phyloP scores from a whole-genome alignment of 2,113 vertebrate genomes.

The Serilophus lunatus region DNA sequence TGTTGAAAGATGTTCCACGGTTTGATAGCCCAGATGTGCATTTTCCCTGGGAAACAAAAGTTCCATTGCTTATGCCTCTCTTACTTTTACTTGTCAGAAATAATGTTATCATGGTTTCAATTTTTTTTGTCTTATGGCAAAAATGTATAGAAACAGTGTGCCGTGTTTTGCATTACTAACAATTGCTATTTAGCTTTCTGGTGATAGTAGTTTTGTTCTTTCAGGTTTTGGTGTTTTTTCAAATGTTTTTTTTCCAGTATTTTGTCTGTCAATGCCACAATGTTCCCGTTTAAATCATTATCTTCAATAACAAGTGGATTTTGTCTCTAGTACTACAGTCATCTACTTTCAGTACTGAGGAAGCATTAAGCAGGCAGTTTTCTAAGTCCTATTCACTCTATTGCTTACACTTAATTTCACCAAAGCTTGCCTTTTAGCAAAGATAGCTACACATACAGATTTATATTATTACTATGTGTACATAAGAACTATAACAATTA shows the following conservation, averaged over 20 bases:
- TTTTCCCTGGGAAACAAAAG: not conserved
- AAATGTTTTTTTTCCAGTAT: not conserved
- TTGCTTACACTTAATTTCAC: not conserved
- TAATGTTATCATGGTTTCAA: not conserved
- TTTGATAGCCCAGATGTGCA: conserved; percentile 12
- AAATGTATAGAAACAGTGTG: not conserved
- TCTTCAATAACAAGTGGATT: not conserved
- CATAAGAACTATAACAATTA: not conserved
- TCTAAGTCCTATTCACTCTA: not conserved
- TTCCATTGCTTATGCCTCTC: not conserved
- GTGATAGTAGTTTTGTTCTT: not conserved
- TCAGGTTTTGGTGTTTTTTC: not conserved
- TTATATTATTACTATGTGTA: not conserved
- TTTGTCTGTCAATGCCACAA: not conserved
- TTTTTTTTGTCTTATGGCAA: not conserved
- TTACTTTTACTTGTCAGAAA: conserved; percentile 24
- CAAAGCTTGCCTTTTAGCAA: not conserved
- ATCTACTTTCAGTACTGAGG: not conserved
- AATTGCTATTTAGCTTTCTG: not conserved
- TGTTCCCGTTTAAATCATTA: not conserved
- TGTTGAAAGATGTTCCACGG: not conserved
- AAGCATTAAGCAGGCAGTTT: not conserved
- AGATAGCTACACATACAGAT: not conserved
- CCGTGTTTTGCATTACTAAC: not conserved
- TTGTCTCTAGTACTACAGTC: not conserved